These are phyloP conservation scores for Sciurus vulgaris DNA, from an alignment of 2,797 vertebrate genomes.

Conservation along the genomic window DNA sequence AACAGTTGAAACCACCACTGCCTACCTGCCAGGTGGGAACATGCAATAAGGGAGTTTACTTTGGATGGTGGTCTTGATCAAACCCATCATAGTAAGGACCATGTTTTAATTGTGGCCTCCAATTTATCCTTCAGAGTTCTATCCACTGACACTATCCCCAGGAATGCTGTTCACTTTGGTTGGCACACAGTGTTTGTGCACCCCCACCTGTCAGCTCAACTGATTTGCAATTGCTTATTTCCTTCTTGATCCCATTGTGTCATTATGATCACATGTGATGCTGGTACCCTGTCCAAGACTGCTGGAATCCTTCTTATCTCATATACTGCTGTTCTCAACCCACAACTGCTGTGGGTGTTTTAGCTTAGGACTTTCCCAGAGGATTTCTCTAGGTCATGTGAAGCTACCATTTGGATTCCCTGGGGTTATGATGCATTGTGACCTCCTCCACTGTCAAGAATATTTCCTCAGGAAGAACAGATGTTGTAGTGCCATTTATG, in stretches of 20 bases:
- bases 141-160: background rate
- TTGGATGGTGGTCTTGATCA: constrained; percentile 12
- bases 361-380: background rate
- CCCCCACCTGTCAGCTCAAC: background rate
- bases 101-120: background rate
- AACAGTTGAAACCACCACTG: constrained; percentile 37
- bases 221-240: background rate
- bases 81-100: background rate
- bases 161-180: background rate
- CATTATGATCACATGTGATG: background rate
- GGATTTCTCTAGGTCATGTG: background rate
- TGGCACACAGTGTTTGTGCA: too few relatives aligned
- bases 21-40: background rate
- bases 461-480: background rate
- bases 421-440: background rate
- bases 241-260: background rate
- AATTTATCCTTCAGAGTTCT: background rate
- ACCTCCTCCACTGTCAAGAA: background rate
- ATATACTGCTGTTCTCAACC: background rate
- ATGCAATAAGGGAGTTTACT: constrained; percentile 17
- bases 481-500: too few relatives aligned
- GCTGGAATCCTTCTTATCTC: background rate
- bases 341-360: background rate
- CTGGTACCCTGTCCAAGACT: background rate
- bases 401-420: background rate